Conservation (phyloP, 2,888 invertebrate genomes). For the Matsumyia berberina region DNA sequence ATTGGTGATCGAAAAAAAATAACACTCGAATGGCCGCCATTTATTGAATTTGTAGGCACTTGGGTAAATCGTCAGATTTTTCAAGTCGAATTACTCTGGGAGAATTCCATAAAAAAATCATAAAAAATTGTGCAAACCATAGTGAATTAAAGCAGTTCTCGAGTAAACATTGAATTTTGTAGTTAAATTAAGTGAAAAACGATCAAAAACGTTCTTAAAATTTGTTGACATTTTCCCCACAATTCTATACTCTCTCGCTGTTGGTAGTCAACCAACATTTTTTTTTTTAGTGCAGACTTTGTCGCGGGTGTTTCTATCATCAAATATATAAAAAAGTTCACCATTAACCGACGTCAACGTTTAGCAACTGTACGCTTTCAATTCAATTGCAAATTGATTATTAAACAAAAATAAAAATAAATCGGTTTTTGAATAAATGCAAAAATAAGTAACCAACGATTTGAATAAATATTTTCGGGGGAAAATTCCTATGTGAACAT, state of each 20-base stretch:
- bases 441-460: slow-evolving; percentile 20
- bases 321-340: slow-evolving; percentile 45
- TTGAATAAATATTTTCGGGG: slow-evolving; percentile 17
- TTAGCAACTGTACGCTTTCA: slow-evolving; percentile 37
- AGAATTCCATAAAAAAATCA: slow-evolving; percentile 64
- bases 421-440: slow-evolving; percentile 8
- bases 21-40: slow-evolving; percentile 78
- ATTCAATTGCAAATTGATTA: slow-evolving; percentile 38
- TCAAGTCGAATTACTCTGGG: slow-evolving; percentile 72
- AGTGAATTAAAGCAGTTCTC: slow-evolving; percentile 69
- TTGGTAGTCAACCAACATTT: slow-evolving; percentile 67
- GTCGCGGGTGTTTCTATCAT: slow-evolving; percentile 73
- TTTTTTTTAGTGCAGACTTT: slow-evolving; percentile 70
- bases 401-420: slow-evolving; percentile 29
- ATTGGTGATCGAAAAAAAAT: slow-evolving; percentile 76
- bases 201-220: slow-evolving; percentile 67
- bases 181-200: slow-evolving; percentile 65
- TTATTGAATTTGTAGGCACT: slow-evolving; percentile 78
- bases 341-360: slow-evolving; percentile 58
- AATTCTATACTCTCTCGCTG: slow-evolving; percentile 61
- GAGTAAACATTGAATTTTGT: slow-evolving; percentile 71
- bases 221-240: slow-evolving; percentile 78
- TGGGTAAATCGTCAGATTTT: slow-evolving; percentile 76
- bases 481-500: slow-evolving; percentile 47
- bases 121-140: slow-evolving; percentile 71